phyloP scores from a whole-genome alignment of 1,140 invertebrate species.

The Dermatophagoides farinae region DNA sequence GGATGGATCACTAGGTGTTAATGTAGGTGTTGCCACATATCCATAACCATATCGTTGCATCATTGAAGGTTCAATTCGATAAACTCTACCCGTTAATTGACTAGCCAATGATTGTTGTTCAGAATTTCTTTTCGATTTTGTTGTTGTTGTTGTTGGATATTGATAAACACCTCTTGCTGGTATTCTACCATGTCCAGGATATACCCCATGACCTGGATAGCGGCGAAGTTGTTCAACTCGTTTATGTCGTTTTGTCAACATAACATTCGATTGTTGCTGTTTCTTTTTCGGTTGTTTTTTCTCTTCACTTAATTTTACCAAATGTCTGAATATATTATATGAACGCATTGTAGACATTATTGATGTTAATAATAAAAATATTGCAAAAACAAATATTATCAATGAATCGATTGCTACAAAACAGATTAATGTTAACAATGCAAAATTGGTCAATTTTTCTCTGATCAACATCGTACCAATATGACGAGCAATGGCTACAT shows the following conservation, averaged over 20 bases:
- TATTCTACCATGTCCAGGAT: neutral
- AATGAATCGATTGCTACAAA: neutral
- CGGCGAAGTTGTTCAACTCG: neutral
- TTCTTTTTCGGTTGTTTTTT: neutral
- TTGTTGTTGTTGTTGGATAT: neutral
- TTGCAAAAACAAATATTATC: neutral
- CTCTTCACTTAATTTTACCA: neutral
- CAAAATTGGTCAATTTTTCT: neutral
- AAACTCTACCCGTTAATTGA: no score
- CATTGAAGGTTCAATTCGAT: no score
- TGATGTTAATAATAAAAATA: neutral
- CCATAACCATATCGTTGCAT: no score
- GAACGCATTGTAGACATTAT: neutral
- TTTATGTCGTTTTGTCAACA: neutral
- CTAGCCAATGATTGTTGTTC: no score
- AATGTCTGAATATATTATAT: conserved; percentile 2
- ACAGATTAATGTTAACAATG: neutral
- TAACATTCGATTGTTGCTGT: neutral
- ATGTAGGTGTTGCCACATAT: no score
- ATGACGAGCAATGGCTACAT: neutral
- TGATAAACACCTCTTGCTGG: neutral
- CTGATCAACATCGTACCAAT: neutral
- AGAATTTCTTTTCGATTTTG: no score
- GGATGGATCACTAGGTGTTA: no score
- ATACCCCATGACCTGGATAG: neutral